Percentiles rank a stretch among this genome's conserved stretches.
phyloP scores from a whole-genome alignment of 2,797 vertebrate genomes.

The Rhabdomys pumilio region DNA sequence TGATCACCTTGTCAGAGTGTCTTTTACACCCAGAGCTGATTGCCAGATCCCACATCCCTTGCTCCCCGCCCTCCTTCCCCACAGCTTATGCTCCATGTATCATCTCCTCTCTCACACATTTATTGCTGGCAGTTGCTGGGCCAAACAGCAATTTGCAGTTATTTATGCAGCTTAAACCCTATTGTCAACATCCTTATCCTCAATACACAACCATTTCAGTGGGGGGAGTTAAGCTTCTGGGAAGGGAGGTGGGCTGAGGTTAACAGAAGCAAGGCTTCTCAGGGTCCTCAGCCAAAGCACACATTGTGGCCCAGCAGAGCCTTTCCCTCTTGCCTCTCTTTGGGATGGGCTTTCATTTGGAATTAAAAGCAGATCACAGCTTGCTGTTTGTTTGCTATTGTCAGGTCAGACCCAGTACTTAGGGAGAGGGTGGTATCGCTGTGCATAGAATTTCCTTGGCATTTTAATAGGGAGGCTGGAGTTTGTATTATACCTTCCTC shows the following conservation, averaged over 20 bases:
- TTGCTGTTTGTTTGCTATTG: constrained; percentile 79
- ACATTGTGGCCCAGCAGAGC: constrained; percentile 42
- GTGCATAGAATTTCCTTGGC: constrained; percentile 72
- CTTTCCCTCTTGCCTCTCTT: constrained; percentile 61
- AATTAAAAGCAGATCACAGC: constrained; percentile 81
- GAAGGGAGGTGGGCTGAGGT: constrained; percentile 76
- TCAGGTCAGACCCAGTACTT: constrained; percentile 75
- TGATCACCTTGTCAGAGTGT: constrained; percentile 79
- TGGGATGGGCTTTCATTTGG: constrained; percentile 80
- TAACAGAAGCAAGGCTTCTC: constrained; percentile 79
- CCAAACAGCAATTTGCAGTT: constrained; percentile 85
- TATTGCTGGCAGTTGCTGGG: constrained; percentile 78
- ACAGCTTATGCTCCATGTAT: constrained; percentile 77
- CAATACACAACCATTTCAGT: constrained; percentile 82
- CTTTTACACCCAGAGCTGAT: constrained; percentile 78
- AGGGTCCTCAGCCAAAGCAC: constrained; percentile 78
- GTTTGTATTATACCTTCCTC: constrained; percentile 56
- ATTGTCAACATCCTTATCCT: constrained; percentile 87
- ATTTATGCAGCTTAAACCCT: constrained; percentile 87
- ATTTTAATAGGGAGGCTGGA: constrained; percentile 66
- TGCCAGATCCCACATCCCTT: constrained; percentile 79
- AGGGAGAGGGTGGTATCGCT: constrained; percentile 38
- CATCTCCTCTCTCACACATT: constrained; percentile 76
- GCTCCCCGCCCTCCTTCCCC: constrained; percentile 29
- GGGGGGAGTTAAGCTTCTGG: constrained; percentile 78